Conservation (phyloP, 2,113 vertebrate genomes). For the Ceyx margarethae region DNA sequence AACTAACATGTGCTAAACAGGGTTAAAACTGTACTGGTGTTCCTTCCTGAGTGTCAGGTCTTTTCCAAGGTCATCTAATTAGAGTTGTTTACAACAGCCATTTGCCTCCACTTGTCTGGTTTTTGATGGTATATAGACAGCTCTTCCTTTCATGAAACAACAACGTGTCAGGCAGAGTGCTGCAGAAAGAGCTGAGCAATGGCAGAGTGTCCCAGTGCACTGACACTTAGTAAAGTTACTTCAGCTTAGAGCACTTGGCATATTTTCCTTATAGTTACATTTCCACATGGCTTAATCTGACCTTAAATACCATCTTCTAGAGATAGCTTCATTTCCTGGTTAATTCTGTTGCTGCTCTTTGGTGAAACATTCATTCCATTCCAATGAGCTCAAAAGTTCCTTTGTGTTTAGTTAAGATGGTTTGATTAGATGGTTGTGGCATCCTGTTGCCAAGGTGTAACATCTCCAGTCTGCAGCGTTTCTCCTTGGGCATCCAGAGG, state of each 20-base stretch:
- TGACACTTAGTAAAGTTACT: not conserved
- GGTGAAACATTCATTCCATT: no score
- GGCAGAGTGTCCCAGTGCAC: not conserved
- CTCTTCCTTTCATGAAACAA: not conserved
- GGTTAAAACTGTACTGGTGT: not conserved
- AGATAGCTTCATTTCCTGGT: not conserved
- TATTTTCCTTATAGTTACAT: not conserved
- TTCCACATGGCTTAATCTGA: not conserved
- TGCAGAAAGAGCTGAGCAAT: not conserved
- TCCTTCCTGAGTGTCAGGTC: not conserved
- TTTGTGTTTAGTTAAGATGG: not conserved
- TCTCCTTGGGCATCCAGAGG: not conserved
- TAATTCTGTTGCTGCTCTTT: not conserved
- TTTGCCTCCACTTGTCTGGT: conserved; percentile 27
- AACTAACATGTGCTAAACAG: not conserved
- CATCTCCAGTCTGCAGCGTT: not conserved
- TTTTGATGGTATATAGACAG: not conserved
- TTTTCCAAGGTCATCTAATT: conserved; percentile 14
- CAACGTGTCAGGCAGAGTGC: not conserved
- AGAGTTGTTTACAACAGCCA: not conserved
- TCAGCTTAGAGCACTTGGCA: not conserved
- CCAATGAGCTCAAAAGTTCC: not conserved
- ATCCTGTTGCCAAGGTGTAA: not conserved
- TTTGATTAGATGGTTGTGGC: not conserved
- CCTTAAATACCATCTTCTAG: not conserved